Percentiles rank a stretch among this genome's conserved stretches.
Conservation (phyloP, 2,888 invertebrate species). For the Drosophila barbarae region DNA sequence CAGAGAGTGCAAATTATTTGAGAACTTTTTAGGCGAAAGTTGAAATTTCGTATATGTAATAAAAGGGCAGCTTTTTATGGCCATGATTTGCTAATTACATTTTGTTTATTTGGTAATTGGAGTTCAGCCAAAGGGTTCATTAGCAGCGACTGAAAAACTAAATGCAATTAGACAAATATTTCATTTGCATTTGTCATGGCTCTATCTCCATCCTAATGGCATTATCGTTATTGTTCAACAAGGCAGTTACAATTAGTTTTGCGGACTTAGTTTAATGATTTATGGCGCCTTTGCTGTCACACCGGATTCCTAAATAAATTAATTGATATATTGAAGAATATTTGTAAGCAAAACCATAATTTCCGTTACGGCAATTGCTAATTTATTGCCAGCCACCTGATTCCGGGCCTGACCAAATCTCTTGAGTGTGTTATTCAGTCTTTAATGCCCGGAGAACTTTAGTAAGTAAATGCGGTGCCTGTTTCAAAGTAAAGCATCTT, state of each 20-base stretch:
- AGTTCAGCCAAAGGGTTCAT: slow-evolving; percentile 18
- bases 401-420: background rate
- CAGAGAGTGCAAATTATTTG: slow-evolving; percentile 3
- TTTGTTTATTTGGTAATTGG: slow-evolving; percentile 35
- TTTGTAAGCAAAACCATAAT: slow-evolving; percentile 2
- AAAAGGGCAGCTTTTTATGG: slow-evolving; percentile 14
- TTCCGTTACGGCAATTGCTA: slow-evolving; percentile 10
- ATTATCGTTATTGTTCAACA: slow-evolving; percentile 14
- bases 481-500: background rate
- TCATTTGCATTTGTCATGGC: slow-evolving; percentile 5
- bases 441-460: background rate
- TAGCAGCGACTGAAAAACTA: slow-evolving; percentile 10
- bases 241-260: slow-evolving; percentile 21
- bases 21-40: slow-evolving; percentile 17
- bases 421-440: background rate
- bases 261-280: slow-evolving; percentile 14
- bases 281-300: slow-evolving; percentile 16
- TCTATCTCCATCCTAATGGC: background rate
- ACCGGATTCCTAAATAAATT: slow-evolving; percentile 20
- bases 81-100: slow-evolving; percentile 29
- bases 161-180: slow-evolving; percentile 20
- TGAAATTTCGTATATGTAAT: slow-evolving; percentile 1
- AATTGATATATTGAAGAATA: slow-evolving; percentile 29
- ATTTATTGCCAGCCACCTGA: slow-evolving; percentile 8
- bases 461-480: background rate